Base-by-base conservation (phyloP, 1,140 invertebrate species). In the Wasmannia auropunctata region DNA sequence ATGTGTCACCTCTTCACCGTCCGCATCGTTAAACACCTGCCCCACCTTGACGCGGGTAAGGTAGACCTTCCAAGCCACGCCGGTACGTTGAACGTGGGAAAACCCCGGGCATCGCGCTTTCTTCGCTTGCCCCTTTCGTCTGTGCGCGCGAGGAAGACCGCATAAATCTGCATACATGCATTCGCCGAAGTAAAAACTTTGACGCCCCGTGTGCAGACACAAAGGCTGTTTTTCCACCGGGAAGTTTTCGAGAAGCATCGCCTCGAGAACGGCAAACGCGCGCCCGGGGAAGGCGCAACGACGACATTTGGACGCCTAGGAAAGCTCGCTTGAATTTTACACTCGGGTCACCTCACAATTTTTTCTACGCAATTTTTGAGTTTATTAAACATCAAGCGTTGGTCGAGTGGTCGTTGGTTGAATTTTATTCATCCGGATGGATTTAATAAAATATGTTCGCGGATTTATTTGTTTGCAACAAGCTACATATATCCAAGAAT, bases 141-240 rank as follows among this genome's bases (percentile, higher is more conserved):
- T 89, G 91, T 87, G 83, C 91, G 88, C 88, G 88, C 91, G 60
- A 90, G 90, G 79, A 93, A 93, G 92, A 91, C 85, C 92, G 93
- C 93, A 94, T 94, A 94, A 94, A 94, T 94, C 91, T 94, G 92
- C 93, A 94, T 94, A 93, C 89, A 94, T 94, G 91, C 92, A 92
- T 94, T 91, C 87, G 92, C 86, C 91, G 91, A 92, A 92, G 92
- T 83, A 92, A 92, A 93, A 93, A 93, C 92, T 92, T 92, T 88
- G 91, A 93, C 89, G 91, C 89, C 90, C 87, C 87, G 90, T 88
- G 70, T 62, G 51, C 34, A 83, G 80, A 90, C 81, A 85, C 88
- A 79, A 89, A 88, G 86, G 80, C 75, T 88, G 87, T 87, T 91
- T 90, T 92, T 83, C 79, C 88, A 86, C 49, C 28, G 63, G 54